Conservation (phyloP, 2,888 invertebrate species). For the Lamproptera curius region DNA sequence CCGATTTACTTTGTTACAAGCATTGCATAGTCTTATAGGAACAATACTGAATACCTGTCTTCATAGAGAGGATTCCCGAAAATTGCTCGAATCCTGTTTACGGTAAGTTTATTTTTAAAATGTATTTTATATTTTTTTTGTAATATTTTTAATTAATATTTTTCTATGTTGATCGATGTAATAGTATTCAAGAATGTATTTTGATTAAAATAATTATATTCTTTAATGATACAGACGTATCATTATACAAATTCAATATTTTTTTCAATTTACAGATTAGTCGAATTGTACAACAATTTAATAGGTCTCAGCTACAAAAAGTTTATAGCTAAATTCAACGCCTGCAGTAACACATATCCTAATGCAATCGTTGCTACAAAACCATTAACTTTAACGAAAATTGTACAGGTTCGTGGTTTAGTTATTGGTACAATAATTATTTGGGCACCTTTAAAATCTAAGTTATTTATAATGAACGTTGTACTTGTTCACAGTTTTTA, state of each 20-base stretch:
- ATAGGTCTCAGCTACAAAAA: conserved; percentile 78
- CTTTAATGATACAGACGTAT: too few relatives aligned
- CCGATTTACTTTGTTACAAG: conserved; percentile 76
- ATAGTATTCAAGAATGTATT: too few relatives aligned
- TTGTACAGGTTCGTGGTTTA: conserved; percentile 82
- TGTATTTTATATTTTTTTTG: too few relatives aligned
- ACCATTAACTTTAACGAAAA: conserved; percentile 84
- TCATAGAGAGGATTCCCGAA: conserved; percentile 78
- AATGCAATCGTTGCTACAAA: conserved; percentile 83
- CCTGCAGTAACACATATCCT: conserved; percentile 88
- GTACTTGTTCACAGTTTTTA: conserved; percentile 60
- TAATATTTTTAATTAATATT: too few relatives aligned
- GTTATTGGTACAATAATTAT: too few relatives aligned
- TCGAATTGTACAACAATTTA: conserved; percentile 80
- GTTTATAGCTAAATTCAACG: conserved; percentile 75
- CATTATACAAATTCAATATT: too few relatives aligned
- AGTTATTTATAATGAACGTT: neutral
- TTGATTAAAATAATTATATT: too few relatives aligned
- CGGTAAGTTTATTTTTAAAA: conserved; percentile 53
- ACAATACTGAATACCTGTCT: conserved; percentile 73
- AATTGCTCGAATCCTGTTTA: conserved; percentile 75
- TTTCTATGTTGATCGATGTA: too few relatives aligned
- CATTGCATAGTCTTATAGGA: conserved; percentile 71
- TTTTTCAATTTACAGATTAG: conserved; percentile 74
- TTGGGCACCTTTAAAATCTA: too few relatives aligned